phyloP scores from a whole-genome alignment of 2,797 vertebrate genomes.

The Pachyuromys duprasi region DNA sequence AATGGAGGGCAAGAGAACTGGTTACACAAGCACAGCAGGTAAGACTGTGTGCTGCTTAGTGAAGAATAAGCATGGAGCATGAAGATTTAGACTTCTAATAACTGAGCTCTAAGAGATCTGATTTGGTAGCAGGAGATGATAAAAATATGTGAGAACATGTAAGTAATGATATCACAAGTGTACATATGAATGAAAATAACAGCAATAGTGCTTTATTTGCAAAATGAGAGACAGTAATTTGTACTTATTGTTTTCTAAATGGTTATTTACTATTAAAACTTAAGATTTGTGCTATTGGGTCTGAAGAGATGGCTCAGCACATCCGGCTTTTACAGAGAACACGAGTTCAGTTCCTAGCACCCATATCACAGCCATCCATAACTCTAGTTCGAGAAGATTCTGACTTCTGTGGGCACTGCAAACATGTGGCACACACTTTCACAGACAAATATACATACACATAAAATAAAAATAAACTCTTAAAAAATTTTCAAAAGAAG shows the following conservation, averaged over 20 bases:
- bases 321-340: neutral
- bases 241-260: neutral
- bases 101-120: neutral
- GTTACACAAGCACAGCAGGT: neutral
- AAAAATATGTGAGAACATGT: neutral
- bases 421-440: neutral
- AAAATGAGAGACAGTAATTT: neutral
- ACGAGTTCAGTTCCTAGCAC: neutral
- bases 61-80: neutral
- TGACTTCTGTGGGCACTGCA: neutral
- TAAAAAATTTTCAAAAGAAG: neutral
- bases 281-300: neutral
- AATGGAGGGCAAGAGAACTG: neutral
- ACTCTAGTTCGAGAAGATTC: neutral
- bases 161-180: neutral
- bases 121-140: neutral
- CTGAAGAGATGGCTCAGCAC: neutral
- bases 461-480: neutral
- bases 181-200: neutral
- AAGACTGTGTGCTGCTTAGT: neutral
- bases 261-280: constrained; percentile 12
- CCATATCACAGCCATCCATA: neutral
- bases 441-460: neutral
- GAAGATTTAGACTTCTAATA: neutral
- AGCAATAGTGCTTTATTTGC: neutral